phyloP scores from a whole-genome alignment of 2,797 vertebrate genomes.

The Falco novaeseelandiae region DNA sequence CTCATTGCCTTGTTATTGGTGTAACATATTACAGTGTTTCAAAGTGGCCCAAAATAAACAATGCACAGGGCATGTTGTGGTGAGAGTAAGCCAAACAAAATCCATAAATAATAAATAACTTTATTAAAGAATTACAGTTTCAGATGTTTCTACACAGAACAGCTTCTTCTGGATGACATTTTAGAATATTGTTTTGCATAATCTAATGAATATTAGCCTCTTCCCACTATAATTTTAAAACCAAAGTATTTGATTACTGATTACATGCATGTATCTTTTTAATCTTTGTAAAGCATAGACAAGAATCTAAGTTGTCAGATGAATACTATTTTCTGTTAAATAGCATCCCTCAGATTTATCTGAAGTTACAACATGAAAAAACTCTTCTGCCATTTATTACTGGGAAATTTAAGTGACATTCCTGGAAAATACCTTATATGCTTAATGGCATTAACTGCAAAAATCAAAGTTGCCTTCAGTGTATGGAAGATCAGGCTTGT shows the following conservation, averaged over 20 bases:
- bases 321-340: neutral
- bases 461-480: fast-evolving
- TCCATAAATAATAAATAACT: neutral
- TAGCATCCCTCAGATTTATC: neutral
- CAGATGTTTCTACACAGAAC: neutral
- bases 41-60: neutral
- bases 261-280: fast-evolving
- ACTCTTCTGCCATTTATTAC: neutral
- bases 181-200: neutral
- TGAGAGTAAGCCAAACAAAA: neutral
- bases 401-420: neutral
- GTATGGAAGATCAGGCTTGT: neutral
- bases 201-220: neutral
- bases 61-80: fast-evolving
- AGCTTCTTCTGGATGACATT: neutral
- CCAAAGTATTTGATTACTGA: neutral
- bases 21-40: fast-evolving
- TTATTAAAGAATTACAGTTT: slow-evolving; percentile 16
- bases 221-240: neutral
- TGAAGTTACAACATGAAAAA: fast-evolving
- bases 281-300: neutral
- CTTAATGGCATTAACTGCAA: neutral
- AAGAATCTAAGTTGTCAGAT: fast-evolving
- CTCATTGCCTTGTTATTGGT: fast-evolving
- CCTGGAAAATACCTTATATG: neutral